These are phyloP conservation scores for Zootermopsis nevadensis DNA, from an alignment of 2,888 invertebrate genomes.

Conservation along the genomic window DNA sequence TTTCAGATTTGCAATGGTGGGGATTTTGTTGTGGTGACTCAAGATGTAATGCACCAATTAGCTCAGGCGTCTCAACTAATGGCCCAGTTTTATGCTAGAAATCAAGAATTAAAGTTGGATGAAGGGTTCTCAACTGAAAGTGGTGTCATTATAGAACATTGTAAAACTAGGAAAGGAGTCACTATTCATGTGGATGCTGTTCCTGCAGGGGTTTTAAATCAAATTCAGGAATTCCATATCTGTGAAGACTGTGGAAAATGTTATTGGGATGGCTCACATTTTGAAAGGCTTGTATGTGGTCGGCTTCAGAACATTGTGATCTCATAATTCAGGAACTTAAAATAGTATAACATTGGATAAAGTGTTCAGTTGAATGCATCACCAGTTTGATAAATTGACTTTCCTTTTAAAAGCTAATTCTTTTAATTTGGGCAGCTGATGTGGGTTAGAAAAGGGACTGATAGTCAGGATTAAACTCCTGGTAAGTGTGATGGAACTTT, in stretches of 20 bases:
- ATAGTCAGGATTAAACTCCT: too few relatives aligned
- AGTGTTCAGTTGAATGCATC: too few relatives aligned
- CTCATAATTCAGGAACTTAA: too few relatives aligned
- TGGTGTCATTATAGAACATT: constrained; percentile 61
- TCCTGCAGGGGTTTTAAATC: constrained; percentile 62
- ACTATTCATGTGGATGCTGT: constrained; percentile 68
- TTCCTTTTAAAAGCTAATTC: too few relatives aligned
- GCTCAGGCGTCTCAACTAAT: constrained; percentile 54
- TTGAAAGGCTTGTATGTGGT: constrained; percentile 54
- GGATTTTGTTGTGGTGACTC: constrained; percentile 63
- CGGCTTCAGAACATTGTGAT: constrained; percentile 39
- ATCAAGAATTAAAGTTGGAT: constrained; percentile 1
- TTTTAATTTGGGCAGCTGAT: too few relatives aligned
- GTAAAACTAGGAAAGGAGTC: constrained; percentile 68
- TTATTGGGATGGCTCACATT: constrained; percentile 75
- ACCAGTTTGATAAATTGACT: too few relatives aligned
- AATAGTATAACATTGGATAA: too few relatives aligned
- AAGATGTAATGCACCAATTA: constrained; percentile 62
- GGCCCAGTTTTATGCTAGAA: constrained; percentile 6
- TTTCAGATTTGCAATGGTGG: constrained; percentile 65
- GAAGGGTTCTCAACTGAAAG: constrained; percentile 61
- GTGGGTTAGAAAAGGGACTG: too few relatives aligned
- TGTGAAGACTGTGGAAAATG: constrained; percentile 81
- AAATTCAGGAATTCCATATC: constrained; percentile 70
- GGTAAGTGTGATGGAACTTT: too few relatives aligned